Conservation (phyloP, 2,113 vertebrate genomes). For the Corythornis vintsioides region DNA sequence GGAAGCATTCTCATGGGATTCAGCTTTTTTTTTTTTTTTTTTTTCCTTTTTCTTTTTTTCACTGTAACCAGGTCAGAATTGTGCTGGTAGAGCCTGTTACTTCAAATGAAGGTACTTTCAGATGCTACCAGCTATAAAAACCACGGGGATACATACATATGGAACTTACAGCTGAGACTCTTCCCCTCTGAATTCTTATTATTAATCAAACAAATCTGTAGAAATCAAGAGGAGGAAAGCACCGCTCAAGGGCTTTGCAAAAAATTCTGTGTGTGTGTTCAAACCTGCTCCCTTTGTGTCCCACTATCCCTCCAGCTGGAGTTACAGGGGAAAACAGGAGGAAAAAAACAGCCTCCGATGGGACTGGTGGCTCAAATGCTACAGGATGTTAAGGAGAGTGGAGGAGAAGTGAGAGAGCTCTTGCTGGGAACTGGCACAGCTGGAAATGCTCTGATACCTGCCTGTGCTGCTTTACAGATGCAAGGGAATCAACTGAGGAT, state of each 20-base stretch:
- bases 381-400: neutral
- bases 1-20: neutral
- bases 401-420: neutral
- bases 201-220: neutral
- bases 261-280: neutral
- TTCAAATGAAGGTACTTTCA: neutral
- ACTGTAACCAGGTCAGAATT: neutral
- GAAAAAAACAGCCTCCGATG: neutral
- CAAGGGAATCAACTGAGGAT: neutral
- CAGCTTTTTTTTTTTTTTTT: neutral
- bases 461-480: rapidly evolving
- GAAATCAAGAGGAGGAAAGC: neutral
- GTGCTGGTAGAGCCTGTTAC: neutral
- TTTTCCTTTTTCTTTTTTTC: neutral
- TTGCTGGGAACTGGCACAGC: neutral
- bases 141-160: rapidly evolving
- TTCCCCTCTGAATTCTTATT: neutral
- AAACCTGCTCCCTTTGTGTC: neutral
- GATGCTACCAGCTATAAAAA: neutral
- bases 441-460: neutral
- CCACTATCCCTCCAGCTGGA: neutral
- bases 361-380: neutral
- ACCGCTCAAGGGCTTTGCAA: neutral
- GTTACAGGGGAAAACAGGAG: neutral
- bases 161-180: neutral